These are phyloP conservation scores for Dorcus parallelipipedus DNA, from an alignment of 2,888 invertebrate genomes.

Conservation along the genomic window DNA sequence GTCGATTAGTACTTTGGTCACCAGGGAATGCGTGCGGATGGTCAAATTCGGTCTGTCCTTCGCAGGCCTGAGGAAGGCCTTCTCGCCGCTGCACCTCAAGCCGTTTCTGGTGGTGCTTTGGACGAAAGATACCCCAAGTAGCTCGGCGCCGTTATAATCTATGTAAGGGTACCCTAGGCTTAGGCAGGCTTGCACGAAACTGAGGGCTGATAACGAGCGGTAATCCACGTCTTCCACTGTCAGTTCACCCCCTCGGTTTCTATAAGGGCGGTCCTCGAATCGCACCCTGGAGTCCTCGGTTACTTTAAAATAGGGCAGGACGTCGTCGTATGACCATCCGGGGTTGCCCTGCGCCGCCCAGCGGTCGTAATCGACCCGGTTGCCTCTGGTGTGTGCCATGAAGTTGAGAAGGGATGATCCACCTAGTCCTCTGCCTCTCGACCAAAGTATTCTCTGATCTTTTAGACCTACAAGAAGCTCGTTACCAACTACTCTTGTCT, in stretches of 20 bases:
- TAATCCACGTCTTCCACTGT: constrained; percentile 13
- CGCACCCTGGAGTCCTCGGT: constrained; percentile 36
- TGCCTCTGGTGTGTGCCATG: constrained; percentile 84
- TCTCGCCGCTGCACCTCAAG: constrained; percentile 53
- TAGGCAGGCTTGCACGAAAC: constrained; percentile 19
- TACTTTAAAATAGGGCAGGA: constrained; percentile 28
- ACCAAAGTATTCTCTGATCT: constrained; percentile 67
- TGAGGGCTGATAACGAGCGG: constrained; percentile 9
- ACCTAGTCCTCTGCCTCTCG: constrained; percentile 59
- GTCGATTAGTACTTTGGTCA: constrained; percentile 53
- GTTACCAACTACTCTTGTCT: too few relatives aligned
- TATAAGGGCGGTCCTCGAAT: constrained; percentile 10
- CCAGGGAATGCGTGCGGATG: constrained; percentile 53
- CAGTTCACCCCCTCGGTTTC: constrained; percentile 22
- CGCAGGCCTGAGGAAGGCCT: constrained; percentile 53
- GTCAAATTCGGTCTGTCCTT: constrained; percentile 49
- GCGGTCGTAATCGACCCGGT: constrained; percentile 74
- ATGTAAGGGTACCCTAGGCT: constrained; percentile 31
- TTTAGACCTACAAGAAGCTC: constrained; percentile 54
- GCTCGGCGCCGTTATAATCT: constrained; percentile 23
- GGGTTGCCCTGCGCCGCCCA: constrained; percentile 79
- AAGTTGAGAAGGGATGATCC: constrained; percentile 80
- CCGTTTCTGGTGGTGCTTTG: constrained; percentile 50
- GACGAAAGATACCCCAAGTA: constrained; percentile 42
- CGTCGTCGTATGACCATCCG: constrained; percentile 30